Evolutionary conservation across 2,113 vertebrate species (phyloP), one percentile per base, ranked within the genome.

Genomic region (Hypocryptadius cinnamomeus): DNA sequence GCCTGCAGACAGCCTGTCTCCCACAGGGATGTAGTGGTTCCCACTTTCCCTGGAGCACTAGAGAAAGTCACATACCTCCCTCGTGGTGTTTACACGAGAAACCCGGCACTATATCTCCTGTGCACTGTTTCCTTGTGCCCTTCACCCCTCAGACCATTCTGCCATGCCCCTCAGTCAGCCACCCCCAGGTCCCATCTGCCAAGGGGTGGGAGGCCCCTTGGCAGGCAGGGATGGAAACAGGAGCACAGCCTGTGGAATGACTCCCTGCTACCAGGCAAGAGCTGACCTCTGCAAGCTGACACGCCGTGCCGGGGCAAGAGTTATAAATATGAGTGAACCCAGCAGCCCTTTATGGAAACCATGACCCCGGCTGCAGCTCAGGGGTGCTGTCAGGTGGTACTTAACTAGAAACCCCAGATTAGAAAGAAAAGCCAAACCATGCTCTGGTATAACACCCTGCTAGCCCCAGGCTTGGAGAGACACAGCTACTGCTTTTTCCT

Each of bases 251-350:
- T 74, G 25, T 79, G 83, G 53, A 93, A 93, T 50, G 45, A 68
- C 10, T 89, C 86, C 57, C 16, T 0, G 4, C 2, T 21, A 35
- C 45, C 2, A 0, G 30, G 15, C 21, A 7, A 81, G 48, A 86
- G 83, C 72, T 91, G 92, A 90, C 65, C 45, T 79, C 91, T 93
- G 69, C 70, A 42, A 90, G 53, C 65, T 94, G 92, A 72, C 80
- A 78, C 0, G 3, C 61, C 0, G 0, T 56, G 40, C 60, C 1
- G 31, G 69, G 63, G 25, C 53, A 35, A 76, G 80, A 0, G 4
- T 92, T 88, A 88, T 73, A 94, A 93, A 90, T 87, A 81, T 1
- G 6, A 84, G 73, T 12, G 3, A 87, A 64, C 30, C 60, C 56
- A 59, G 42, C 44, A 81, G 48, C 72, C 64, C 77, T 81, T 87